Percentiles rank a stretch among this genome's conserved stretches.
These are phyloP conservation scores for Pachycephala philippinensis DNA, from an alignment of 2,113 vertebrate genomes.

Conservation along the genomic window DNA sequence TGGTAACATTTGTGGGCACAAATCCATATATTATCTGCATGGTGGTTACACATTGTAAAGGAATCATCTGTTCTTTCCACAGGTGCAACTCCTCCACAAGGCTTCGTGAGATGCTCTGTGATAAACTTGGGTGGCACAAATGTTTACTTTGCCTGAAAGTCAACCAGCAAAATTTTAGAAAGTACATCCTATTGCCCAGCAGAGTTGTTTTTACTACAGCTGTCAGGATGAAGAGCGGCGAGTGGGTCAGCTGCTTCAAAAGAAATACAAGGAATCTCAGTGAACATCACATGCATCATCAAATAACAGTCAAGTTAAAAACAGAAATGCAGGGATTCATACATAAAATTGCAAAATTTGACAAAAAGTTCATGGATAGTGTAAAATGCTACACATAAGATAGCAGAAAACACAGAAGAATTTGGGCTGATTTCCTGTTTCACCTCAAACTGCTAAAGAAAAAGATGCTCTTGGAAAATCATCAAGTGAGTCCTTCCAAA, in stretches of 20 bases:
- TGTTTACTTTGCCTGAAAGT: neutral
- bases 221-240: neutral
- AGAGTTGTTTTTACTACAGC: neutral
- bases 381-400: neutral
- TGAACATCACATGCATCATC: neutral
- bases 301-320: neutral
- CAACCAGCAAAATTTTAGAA: neutral
- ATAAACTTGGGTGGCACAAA: neutral
- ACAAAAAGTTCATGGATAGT: neutral
- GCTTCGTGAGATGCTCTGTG: neutral
- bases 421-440: neutral
- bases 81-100: neutral
- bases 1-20: neutral
- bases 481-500: neutral
- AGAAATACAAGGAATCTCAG: neutral
- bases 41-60: neutral
- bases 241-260: neutral
- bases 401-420: neutral
- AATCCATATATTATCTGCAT: neutral
- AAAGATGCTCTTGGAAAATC: neutral
- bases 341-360: neutral
- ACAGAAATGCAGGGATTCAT: neutral
- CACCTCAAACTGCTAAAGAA: neutral
- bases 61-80: neutral
- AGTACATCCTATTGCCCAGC: neutral